These are phyloP conservation scores for Platysternon megacephalum DNA, from an alignment of 2,113 vertebrate genomes.

Conservation along the genomic window DNA sequence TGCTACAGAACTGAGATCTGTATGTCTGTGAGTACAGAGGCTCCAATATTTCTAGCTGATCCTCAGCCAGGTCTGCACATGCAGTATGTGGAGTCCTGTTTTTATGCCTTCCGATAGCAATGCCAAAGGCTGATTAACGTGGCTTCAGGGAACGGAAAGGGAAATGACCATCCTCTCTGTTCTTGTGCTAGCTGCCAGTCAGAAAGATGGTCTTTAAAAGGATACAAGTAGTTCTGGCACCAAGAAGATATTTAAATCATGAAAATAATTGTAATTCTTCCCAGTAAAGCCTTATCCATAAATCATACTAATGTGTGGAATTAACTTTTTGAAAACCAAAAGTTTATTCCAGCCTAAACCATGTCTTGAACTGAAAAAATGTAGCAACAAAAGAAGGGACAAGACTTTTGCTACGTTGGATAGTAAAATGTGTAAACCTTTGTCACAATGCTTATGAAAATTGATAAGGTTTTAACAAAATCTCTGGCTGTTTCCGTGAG, in stretches of 20 bases:
- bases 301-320: constrained; percentile 55
- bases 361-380: constrained; percentile 17
- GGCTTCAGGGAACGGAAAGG: constrained; percentile 39
- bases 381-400: neutral
- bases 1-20: neutral
- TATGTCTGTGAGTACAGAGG: neutral
- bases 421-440: neutral
- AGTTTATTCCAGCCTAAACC: neutral
- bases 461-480: neutral
- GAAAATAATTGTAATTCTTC: constrained; percentile 47
- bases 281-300: constrained; percentile 43
- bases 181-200: constrained; percentile 45
- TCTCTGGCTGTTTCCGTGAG: neutral
- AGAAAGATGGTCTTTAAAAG: constrained; percentile 43
- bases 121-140: constrained; percentile 32
- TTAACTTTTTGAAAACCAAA: constrained; percentile 51
- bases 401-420: neutral
- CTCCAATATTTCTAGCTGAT: neutral
- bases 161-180: constrained; percentile 42
- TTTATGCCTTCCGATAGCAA: constrained; percentile 50
- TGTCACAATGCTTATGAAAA: neutral
- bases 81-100: neutral
- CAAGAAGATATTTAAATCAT: constrained; percentile 17
- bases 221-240: constrained; percentile 28
- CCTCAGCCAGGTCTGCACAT: neutral